phyloP scores from a whole-genome alignment of 1,140 invertebrate species.

The Conopomorpha cramerella region DNA sequence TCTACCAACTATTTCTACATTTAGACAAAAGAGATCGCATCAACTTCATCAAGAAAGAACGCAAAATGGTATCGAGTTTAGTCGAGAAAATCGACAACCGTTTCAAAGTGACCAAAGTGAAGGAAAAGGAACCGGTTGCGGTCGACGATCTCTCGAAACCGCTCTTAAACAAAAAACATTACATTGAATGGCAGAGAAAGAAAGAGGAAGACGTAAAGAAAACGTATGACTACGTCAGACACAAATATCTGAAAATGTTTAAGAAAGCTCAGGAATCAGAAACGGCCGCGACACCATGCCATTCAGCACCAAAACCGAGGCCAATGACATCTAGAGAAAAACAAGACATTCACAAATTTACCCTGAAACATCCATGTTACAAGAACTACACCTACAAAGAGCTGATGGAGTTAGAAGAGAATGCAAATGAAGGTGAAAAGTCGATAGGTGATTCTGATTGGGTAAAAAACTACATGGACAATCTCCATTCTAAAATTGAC shows the following conservation, averaged over 20 bases:
- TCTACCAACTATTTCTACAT: slow-evolving; percentile 64
- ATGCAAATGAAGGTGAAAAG: slow-evolving; percentile 22
- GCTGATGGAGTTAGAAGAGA: slow-evolving; percentile 30
- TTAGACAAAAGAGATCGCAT: slow-evolving; percentile 62
- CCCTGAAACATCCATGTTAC: slow-evolving; percentile 30
- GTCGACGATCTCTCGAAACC: slow-evolving; percentile 42
- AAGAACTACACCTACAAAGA: slow-evolving; percentile 39
- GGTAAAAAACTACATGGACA: slow-evolving; percentile 32
- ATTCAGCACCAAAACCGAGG: slow-evolving; percentile 3
- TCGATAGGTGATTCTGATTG: slow-evolving; percentile 29
- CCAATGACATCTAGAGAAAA: slow-evolving; percentile 34
- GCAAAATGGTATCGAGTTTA: slow-evolving; percentile 40
- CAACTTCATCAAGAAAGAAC: slow-evolving; percentile 57
- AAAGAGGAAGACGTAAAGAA: slow-evolving; percentile 46
- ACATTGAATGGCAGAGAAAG: slow-evolving; percentile 60
- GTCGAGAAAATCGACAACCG: slow-evolving; percentile 36
- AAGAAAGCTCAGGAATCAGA: slow-evolving; percentile 23
- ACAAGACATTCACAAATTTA: slow-evolving; percentile 40
- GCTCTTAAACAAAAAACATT: slow-evolving; percentile 44
- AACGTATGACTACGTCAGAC: slow-evolving; percentile 31
- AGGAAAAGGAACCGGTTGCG: slow-evolving; percentile 18
- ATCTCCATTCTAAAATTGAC: slow-evolving; percentile 27
- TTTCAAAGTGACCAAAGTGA: slow-evolving; percentile 30
- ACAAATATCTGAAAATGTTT: slow-evolving; percentile 37
- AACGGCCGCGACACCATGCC: slow-evolving; percentile 11